Evolutionary conservation across 53 echinoderm and acorn worm species (phyloP), one percentile per base, ranked within the genome.

Genomic region (Echinometra lucunter): DNA sequence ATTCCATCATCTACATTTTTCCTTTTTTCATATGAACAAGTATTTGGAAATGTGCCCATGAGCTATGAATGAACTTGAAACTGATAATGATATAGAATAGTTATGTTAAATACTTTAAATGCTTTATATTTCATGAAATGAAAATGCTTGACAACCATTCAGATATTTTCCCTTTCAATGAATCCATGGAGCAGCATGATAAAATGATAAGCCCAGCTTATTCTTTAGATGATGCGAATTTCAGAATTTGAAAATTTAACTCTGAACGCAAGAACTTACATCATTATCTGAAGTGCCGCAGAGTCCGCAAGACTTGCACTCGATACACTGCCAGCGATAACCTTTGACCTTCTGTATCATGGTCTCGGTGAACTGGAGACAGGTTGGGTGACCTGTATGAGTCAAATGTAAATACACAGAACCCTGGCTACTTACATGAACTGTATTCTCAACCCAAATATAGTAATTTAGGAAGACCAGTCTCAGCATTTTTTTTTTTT

Each of bases 201-300:
- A 78, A 78, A 6, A 42, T 35, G 16, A 8, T n/a, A n/a, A 32
- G 34, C 15, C n/a, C 35, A 72, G 30, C 72, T 28, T 72, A 10
- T 34, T 72, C 10, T 13, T 34, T 32, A 9, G 70, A 69, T 11
- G 32, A 63, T 42, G 78, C 78, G n/a, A n/a, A n/a, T n/a, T n/a
- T n/a, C n/a, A 78, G 21, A 42, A 17, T 40, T 38, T 4, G 15
- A 40, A 18, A 1, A 78, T 42, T 78, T 78, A 32, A 30, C 30
- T 37, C 15, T 17, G 78, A 75, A 34, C 13, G 16, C 11, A 34
- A 32, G 32, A 72, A 99, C 99, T 97, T 95, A 99, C 99, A 96
- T 99, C 99, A 98, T 99, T 99, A 82, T 99, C 99, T 57, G 99
- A 99, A 35, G 99, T 99, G 45, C 99, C 99, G 91, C 99, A 99